Evolutionary conservation across 2,113 vertebrate genomes (phyloP).

Genomic region (Anser cygnoides): DNA sequence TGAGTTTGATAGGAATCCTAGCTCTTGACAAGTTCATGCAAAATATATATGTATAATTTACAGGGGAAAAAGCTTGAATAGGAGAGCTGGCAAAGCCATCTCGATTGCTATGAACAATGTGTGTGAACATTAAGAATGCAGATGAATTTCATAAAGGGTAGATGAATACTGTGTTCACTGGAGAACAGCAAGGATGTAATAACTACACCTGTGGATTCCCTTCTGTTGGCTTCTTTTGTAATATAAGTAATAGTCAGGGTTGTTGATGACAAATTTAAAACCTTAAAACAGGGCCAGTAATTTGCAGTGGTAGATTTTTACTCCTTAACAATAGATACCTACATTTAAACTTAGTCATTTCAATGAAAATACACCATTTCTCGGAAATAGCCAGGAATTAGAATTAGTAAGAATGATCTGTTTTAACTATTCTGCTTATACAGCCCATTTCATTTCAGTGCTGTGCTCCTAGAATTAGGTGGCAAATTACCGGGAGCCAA

Average conservation of each 20-base stretch:
- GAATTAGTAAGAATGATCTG: not conserved
- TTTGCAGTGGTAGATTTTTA: not conserved
- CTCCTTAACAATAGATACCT: not conserved
- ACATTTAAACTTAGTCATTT: not conserved
- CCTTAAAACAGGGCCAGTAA: not conserved
- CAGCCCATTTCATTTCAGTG: not conserved
- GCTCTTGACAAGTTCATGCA: not conserved
- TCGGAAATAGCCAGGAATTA: not conserved
- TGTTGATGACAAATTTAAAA: not conserved
- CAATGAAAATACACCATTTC: not conserved
- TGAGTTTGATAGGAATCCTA: not conserved
- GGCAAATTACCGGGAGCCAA: not conserved
- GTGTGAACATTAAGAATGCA: not conserved
- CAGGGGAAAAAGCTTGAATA: not conserved
- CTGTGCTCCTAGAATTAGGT: not conserved
- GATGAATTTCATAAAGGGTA: not conserved
- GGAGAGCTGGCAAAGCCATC: not conserved
- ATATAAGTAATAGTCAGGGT: not conserved
- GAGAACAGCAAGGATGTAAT: not conserved
- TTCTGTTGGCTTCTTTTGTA: not conserved
- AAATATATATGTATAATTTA: not conserved
- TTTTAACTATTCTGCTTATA: not conserved
- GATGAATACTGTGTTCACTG: not conserved
- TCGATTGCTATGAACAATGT: not conserved
- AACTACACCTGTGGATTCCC: not conserved